Evolutionary conservation across 2,797 vertebrate genomes (phyloP).

Genomic region (Uromys caudimaculatus): DNA sequence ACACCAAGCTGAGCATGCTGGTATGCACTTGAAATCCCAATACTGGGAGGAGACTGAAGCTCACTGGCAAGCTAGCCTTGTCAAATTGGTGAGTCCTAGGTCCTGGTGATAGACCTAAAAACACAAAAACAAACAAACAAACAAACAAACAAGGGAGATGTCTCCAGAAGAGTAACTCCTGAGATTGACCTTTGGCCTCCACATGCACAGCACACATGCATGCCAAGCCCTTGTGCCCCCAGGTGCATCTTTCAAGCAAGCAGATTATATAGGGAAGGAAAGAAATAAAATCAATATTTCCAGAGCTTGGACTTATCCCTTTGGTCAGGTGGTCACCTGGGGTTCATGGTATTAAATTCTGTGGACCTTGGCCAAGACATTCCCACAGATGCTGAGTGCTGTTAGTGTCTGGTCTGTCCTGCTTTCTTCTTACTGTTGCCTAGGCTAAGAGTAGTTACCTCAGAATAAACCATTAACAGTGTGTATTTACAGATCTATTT

Average conservation of each 20-base stretch:
- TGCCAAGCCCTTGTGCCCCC: no score
- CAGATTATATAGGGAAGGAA: neutral
- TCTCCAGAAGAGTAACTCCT: neutral
- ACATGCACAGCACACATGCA: neutral
- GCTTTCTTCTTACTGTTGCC: neutral
- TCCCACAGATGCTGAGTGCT: neutral
- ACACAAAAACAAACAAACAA: neutral
- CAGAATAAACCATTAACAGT: neutral
- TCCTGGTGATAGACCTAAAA: neutral
- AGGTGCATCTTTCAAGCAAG: neutral
- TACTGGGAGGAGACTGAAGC: neutral
- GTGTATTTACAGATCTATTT: neutral
- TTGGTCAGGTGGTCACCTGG: neutral
- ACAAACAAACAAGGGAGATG: neutral
- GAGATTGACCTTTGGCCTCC: neutral
- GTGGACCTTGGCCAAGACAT: neutral
- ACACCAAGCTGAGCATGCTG: no score
- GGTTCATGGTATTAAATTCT: neutral
- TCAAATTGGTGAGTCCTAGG: neutral
- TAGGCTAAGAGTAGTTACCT: neutral
- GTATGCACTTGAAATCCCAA: neutral
- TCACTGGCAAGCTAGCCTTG: neutral
- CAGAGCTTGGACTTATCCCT: neutral
- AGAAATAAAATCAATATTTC: neutral
- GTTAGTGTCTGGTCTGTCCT: neutral